phyloP scores from a whole-genome alignment of 1,140 invertebrate species.

The Agraylea sexmaculata region DNA sequence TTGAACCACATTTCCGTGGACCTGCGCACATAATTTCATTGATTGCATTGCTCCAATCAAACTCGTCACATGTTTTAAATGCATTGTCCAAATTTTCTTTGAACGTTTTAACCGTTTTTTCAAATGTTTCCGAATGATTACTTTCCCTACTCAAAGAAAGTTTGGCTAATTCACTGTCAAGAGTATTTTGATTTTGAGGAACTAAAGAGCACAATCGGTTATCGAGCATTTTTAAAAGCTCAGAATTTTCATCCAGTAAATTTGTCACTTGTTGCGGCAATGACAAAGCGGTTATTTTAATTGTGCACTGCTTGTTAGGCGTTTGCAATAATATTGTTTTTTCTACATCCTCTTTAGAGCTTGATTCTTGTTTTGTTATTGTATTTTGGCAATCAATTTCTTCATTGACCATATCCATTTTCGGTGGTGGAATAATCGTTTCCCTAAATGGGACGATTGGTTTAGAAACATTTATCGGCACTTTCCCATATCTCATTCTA shows the following conservation, averaged over 20 bases:
- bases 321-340: conserved; percentile 51
- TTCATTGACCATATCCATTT: conserved; percentile 83
- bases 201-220: not conserved
- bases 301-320: conserved; percentile 56
- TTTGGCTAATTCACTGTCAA: conserved; percentile 6
- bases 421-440: conserved; percentile 76
- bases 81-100: conserved; percentile 50
- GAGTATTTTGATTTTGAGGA: not conserved
- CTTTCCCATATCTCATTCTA: conserved; percentile 67
- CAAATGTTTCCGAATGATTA: conserved; percentile 38
- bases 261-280: conserved; percentile 62
- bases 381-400: conserved; percentile 49
- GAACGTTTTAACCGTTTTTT: conserved; percentile 47
- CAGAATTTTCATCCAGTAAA: conserved; percentile 43
- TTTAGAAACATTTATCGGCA: conserved; percentile 80
- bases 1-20: conserved; percentile 77
- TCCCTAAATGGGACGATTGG: conserved; percentile 96
- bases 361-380: conserved; percentile 22
- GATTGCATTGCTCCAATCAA: conserved; percentile 46
- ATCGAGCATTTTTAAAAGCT: conserved; percentile 41
- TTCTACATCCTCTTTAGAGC: conserved; percentile 35
- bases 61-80: conserved; percentile 47
- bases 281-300: conserved; percentile 70
- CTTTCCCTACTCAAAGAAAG: not conserved
- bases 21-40: conserved; percentile 85